phyloP scores from a whole-genome alignment of 1,140 invertebrate species.

The Drosophila rhopaloa region DNA sequence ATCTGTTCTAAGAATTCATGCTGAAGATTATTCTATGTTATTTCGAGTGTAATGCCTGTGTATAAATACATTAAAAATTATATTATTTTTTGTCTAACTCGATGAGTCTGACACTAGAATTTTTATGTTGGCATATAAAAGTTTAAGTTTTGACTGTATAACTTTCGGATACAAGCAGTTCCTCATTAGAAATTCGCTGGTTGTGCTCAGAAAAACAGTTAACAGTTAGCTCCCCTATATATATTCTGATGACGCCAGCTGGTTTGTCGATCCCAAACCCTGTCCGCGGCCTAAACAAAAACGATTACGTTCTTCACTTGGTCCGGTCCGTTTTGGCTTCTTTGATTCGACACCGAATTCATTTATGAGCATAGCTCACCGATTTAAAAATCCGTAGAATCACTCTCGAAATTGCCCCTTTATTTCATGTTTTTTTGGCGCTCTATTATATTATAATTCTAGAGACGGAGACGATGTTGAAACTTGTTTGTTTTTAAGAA shows the following conservation, averaged over 20 bases:
- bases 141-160: background rate
- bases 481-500: conserved; percentile 65
- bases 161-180: conserved; percentile 30
- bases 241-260: conserved; percentile 75
- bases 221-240: conserved; percentile 63
- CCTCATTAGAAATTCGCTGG: conserved; percentile 62
- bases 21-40: too few species aligned
- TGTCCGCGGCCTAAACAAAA: conserved; percentile 8
- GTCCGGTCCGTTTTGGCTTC: conserved; percentile 3
- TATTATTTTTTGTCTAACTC: too few species aligned
- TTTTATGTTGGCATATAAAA: too few species aligned
- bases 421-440: conserved; percentile 38
- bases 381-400: conserved; percentile 24
- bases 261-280: conserved; percentile 26
- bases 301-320: conserved; percentile 17
- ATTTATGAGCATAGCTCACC: conserved; percentile 23
- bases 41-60: too few species aligned
- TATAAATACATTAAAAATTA: too few species aligned
- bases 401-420: conserved; percentile 52
- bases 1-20: too few species aligned
- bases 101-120: too few species aligned
- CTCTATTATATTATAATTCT: conserved; percentile 26
- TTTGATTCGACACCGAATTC: conserved; percentile 32
- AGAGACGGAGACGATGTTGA: conserved; percentile 34
- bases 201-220: conserved; percentile 49